These are phyloP conservation scores for Nowickia ferox DNA, from an alignment of 2,888 invertebrate species.

Conservation along the genomic window DNA sequence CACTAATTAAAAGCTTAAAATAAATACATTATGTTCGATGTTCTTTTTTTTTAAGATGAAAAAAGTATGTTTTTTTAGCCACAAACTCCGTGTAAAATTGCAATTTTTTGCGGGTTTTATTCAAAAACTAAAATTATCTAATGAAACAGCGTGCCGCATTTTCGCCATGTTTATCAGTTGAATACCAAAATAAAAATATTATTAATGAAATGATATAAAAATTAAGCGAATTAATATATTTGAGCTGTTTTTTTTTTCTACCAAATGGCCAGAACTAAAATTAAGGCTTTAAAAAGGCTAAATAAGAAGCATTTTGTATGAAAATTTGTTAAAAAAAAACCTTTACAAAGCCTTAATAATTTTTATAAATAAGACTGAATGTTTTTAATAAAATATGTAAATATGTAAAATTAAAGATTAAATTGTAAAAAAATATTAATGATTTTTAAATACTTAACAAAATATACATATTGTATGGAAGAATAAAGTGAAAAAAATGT, in stretches of 20 bases:
- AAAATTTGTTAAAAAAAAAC: too few relatives aligned
- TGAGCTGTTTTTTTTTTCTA: not conserved
- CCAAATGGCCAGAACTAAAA: too few relatives aligned
- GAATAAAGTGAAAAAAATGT: too few relatives aligned
- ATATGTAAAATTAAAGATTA: too few relatives aligned
- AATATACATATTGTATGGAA: too few relatives aligned
- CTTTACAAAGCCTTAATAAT: too few relatives aligned
- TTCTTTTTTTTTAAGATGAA: conserved; percentile 36
- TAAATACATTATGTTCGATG: conserved; percentile 20
- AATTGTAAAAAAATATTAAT: too few relatives aligned
- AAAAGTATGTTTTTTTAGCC: conserved; percentile 72
- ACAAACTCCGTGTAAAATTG: conserved; percentile 79
- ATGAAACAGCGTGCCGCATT: conserved; percentile 51
- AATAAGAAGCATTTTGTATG: too few relatives aligned
- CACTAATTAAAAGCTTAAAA: conserved; percentile 40
- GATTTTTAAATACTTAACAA: too few relatives aligned
- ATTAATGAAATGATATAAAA: conserved; percentile 15
- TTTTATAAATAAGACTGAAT: too few relatives aligned
- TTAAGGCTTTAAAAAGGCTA: too few relatives aligned
- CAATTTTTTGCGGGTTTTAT: conserved; percentile 18
- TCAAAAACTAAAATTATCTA: conserved; percentile 59
- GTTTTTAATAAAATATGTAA: too few relatives aligned
- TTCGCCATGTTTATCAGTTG: conserved; percentile 37
- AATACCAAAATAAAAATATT: conserved; percentile 2
- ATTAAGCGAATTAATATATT: not conserved